phyloP scores from a whole-genome alignment of 2,888 invertebrate species.

The Xanthia togata region DNA sequence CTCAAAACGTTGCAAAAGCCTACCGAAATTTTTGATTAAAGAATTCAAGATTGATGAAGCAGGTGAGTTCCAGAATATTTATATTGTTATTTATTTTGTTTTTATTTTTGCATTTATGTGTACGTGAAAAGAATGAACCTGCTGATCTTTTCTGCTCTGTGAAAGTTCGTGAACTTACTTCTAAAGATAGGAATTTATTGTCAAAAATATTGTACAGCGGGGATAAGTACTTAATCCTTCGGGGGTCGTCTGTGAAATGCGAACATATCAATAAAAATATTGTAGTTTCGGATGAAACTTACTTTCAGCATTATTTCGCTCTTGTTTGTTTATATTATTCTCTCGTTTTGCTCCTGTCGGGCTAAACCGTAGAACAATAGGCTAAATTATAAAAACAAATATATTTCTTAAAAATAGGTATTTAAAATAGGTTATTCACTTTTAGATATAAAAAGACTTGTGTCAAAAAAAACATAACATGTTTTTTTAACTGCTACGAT shows the following conservation, averaged over 20 bases:
- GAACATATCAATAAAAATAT: slow-evolving; percentile 62
- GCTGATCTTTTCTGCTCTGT: not conserved
- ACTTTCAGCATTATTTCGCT: slow-evolving; percentile 34
- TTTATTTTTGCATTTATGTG: not conserved
- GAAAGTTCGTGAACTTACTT: slow-evolving; percentile 21
- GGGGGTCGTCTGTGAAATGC: slow-evolving; percentile 45
- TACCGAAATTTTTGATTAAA: not conserved
- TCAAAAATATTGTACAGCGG: slow-evolving; percentile 52
- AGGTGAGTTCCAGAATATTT: too few species aligned
- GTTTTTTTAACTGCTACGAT: not conserved
- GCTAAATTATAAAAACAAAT: too few species aligned
- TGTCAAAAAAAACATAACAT: not conserved
- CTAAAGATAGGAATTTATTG: slow-evolving; percentile 62
- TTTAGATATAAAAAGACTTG: not conserved
- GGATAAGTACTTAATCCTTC: slow-evolving; percentile 57
- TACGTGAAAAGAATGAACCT: not conserved
- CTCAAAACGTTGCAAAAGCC: not conserved
- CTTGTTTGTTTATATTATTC: slow-evolving; percentile 47
- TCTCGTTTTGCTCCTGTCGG: slow-evolving; percentile 3
- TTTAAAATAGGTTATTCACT: not conserved
- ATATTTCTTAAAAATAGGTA: too few species aligned
- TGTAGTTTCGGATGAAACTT: slow-evolving; percentile 47
- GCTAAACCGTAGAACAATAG: not conserved
- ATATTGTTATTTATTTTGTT: not conserved
- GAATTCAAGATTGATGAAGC: not conserved